Evolutionary conservation across 2,113 vertebrate genomes (phyloP), one percentile per base, ranked within the genome.

Genomic region (Anguilla rostrata): DNA sequence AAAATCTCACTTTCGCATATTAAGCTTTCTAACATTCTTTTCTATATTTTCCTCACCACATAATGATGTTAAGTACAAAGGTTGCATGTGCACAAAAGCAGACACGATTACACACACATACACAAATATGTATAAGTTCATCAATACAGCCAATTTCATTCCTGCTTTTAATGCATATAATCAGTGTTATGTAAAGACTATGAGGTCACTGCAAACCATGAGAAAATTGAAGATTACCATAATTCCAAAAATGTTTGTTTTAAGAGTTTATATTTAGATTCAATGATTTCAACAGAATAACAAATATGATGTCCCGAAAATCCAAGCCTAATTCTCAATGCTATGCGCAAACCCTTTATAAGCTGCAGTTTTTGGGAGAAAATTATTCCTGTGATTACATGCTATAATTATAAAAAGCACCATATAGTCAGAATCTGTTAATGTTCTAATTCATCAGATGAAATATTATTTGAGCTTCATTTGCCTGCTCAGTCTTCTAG

Each of bases 241-340:
- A 91, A 92, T 95, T 94, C 92, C 91, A 92, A 93, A 95, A 94
- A 90, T 91, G 92, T 95, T 96, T 95, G 91, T 94, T 95, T 94
- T 88, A 29, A 95, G 91, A 90, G 94, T 93, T 94, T 93, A 93
- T 94, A 95, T 94, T 92, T 96, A 94, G 94, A 94, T 90, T 83
- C 88, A 75, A 89, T 88, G 91, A 92, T 94, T 94, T 93, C 92
- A 87, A 92, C 87, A 89, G 88, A 92, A 94, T 86, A 95, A 94
- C 91, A 95, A 94, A 95, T 91, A 95, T 66, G 82, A 87, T 87
- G 88, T 90, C 87, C 87, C 90, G 83, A 90, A 93, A 91, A 94
- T 46, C 93, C 92, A 91, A 93, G 94, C 94, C 91, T 89, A 40
- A 49, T 84, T 92, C 57, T 86, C 26, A 75, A 34, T 90, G 66